A percentile compares a stretch with the other conserved stretches of the same genome.
These are phyloP conservation scores for Folsomia candida DNA, from an alignment of 2,888 invertebrate species.

Conservation along the genomic window DNA sequence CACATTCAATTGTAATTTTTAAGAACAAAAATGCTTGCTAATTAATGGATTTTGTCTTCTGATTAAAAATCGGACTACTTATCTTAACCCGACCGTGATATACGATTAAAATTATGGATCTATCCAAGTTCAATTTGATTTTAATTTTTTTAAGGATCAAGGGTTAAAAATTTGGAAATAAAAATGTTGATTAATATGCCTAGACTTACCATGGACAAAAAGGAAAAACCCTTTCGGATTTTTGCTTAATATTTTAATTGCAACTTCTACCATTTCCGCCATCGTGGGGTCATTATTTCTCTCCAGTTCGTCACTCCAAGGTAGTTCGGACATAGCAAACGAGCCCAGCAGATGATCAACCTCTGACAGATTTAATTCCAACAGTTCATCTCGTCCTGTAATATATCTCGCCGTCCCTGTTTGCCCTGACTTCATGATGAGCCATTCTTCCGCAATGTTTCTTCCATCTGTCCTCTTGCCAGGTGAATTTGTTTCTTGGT, in stretches of 20 bases:
- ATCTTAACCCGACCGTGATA: too few relatives aligned
- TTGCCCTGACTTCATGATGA: constrained; percentile 51
- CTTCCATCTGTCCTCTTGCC: constrained; percentile 63
- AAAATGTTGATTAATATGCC: too few relatives aligned
- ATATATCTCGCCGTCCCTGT: constrained; percentile 57
- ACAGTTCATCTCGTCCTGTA: constrained; percentile 60
- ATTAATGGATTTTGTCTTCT: too few relatives aligned
- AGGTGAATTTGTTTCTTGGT: constrained; percentile 45
- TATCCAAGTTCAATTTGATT: too few relatives aligned
- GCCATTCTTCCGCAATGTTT: constrained; percentile 69
- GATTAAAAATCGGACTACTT: too few relatives aligned
- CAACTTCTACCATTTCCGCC: constrained; percentile 73
- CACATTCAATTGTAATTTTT: too few relatives aligned
- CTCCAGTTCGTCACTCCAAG: constrained; percentile 27
- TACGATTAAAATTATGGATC: too few relatives aligned
- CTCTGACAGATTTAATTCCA: constrained; percentile 56
- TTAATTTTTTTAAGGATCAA: too few relatives aligned
- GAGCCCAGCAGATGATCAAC: constrained; percentile 66
- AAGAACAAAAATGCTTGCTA: too few relatives aligned
- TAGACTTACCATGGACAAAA: constrained; percentile 68
- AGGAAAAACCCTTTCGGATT: constrained; percentile 70
- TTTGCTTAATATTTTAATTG: constrained; percentile 67
- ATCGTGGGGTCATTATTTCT: constrained; percentile 63
- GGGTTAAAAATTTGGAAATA: not conserved
- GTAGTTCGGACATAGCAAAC: constrained; percentile 35